Percentiles rank a stretch among this genome's conserved stretches.
Evolutionary conservation across 1,140 invertebrate species (phyloP).

Genomic region (Physella acuta): DNA sequence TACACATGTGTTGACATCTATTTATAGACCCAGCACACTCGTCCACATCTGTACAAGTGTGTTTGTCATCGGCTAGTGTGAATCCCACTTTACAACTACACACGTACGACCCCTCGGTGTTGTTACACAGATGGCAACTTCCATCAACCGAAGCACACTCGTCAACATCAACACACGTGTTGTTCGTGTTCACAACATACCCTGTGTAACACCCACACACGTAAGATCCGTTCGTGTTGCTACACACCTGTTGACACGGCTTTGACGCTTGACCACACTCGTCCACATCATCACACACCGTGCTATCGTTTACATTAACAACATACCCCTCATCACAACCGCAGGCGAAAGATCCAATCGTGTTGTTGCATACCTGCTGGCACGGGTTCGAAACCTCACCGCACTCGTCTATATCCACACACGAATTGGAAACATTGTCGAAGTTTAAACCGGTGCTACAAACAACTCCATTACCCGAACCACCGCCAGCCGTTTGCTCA

Average conservation of each 20-base stretch:
- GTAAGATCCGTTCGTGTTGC: background rate
- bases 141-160: constrained; percentile 26
- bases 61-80: background rate
- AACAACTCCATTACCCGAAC: too few relatives aligned
- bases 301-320: background rate
- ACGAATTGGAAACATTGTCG: background rate
- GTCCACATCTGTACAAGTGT: background rate
- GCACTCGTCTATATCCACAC: constrained; percentile 27
- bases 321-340: constrained; percentile 28
- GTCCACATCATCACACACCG: constrained; percentile 20
- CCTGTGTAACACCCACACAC: background rate
- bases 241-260: background rate
- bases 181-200: background rate
- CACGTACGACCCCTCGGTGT: background rate
- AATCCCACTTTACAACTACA: background rate
- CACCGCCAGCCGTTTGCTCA: too few relatives aligned
- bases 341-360: constrained; percentile 29
- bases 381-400: background rate
- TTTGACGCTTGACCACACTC: background rate
- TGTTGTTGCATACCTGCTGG: constrained; percentile 31
- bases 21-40: background rate
- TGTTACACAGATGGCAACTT: constrained; percentile 26
- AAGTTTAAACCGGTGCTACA: background rate
- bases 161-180: constrained; percentile 27
- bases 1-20: background rate